These are phyloP conservation scores for Plutomurus gul DNA, from an alignment of 1,140 invertebrate species.

Conservation along the genomic window DNA sequence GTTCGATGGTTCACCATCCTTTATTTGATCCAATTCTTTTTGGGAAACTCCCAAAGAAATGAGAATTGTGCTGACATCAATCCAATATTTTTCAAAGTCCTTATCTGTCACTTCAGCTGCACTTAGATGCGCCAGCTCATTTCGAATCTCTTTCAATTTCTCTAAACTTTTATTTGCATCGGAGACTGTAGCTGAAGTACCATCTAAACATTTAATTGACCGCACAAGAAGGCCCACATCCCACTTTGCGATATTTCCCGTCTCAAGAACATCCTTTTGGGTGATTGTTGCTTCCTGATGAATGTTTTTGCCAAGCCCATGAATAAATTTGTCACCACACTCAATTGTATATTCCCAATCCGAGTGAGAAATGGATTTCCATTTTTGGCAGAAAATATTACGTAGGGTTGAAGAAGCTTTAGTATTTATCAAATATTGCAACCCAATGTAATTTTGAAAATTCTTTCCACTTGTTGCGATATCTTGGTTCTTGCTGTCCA, in stretches of 20 bases:
- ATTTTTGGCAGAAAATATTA: not conserved
- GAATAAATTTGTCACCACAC: not conserved
- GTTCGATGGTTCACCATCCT: not conserved
- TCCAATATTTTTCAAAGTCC: conserved; percentile 16
- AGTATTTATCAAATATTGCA: not conserved
- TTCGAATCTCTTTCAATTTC: not conserved
- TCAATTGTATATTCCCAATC: not conserved
- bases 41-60: not conserved
- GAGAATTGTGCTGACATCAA: not conserved
- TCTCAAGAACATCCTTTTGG: not conserved
- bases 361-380: not conserved
- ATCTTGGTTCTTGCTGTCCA: no score
- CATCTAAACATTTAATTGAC: not conserved
- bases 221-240: not conserved
- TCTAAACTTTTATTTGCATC: not conserved
- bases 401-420: not conserved
- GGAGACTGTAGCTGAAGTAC: not conserved
- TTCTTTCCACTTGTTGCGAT: no score
- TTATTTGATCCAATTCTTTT: not conserved
- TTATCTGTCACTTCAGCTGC: not conserved
- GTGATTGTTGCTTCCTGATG: not conserved
- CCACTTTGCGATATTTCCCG: not conserved
- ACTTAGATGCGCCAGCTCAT: conserved; percentile 7
- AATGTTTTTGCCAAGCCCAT: not conserved
- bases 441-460: not conserved